Percentiles rank a stretch among this genome's conserved stretches.
phyloP scores from a whole-genome alignment of 2,888 invertebrate species.

The Lycia hirtaria region DNA sequence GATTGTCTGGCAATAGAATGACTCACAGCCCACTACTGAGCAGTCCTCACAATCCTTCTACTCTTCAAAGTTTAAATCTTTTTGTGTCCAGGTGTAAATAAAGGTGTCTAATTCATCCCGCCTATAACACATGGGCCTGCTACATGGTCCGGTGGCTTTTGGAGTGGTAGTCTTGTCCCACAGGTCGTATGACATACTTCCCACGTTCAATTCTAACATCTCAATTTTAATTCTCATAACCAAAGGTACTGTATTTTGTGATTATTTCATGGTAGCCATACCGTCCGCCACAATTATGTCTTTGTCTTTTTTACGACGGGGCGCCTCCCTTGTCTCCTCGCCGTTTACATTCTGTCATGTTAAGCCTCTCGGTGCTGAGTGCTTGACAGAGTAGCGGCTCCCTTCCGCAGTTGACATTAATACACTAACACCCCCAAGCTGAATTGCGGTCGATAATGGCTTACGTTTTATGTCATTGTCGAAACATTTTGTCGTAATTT shows the following conservation, averaged over 20 bases:
- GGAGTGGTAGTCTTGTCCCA: too few relatives aligned
- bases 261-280: conserved; percentile 32
- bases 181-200: background rate
- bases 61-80: too few relatives aligned
- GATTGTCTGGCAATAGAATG: too few relatives aligned
- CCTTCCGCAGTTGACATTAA: conserved; percentile 55
- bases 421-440: conserved; percentile 47
- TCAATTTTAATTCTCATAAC: too few relatives aligned
- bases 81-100: too few relatives aligned
- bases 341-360: conserved; percentile 71
- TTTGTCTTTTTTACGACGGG: conserved; percentile 69
- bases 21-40: too few relatives aligned
- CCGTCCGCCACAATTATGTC: conserved; percentile 66
- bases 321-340: conserved; percentile 62
- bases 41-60: too few relatives aligned
- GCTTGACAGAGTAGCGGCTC: conserved; percentile 58
- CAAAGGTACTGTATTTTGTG: conserved; percentile 7
- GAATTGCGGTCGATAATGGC: conserved; percentile 44
- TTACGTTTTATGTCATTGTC: conserved; percentile 26
- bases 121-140: too few relatives aligned
- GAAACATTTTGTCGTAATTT: conserved; percentile 28
- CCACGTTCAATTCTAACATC: background rate
- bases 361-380: conserved; percentile 64
- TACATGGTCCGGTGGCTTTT: too few relatives aligned
- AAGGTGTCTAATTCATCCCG: too few relatives aligned